A percentile compares a stretch with the other conserved stretches of the same genome.
Conservation (phyloP, 2,888 invertebrate species). For the Hypomecis punctinalis region DNA sequence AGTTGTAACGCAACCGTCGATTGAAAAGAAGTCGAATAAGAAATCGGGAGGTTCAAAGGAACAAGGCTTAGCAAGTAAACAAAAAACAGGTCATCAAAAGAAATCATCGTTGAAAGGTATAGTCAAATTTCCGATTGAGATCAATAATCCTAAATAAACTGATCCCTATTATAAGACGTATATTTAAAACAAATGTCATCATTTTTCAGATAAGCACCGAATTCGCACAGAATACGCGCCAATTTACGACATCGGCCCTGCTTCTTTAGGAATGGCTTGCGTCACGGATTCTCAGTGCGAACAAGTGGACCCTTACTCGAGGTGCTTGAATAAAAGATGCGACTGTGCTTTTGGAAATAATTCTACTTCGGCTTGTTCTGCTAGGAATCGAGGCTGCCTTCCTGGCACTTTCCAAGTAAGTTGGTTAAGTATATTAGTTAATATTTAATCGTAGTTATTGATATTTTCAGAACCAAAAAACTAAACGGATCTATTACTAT, state of each 20-base stretch:
- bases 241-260: constrained; percentile 71
- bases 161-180: neutral
- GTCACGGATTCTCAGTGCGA: constrained; percentile 91
- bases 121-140: neutral
- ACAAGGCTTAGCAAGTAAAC: constrained; percentile 57
- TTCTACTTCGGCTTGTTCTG: constrained; percentile 87
- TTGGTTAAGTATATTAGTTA: neutral
- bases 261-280: constrained; percentile 92
- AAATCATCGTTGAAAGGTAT: constrained; percentile 79
- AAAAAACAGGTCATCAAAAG: constrained; percentile 76
- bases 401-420: constrained; percentile 93
- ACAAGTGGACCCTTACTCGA: constrained; percentile 90
- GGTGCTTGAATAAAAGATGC: constrained; percentile 90
- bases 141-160: too few species aligned
- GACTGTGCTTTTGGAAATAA: constrained; percentile 88
- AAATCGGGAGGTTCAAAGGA: constrained; percentile 68
- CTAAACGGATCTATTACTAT: too few species aligned
- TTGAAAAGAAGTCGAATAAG: constrained; percentile 74
- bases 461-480: too few species aligned
- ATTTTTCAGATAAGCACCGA: constrained; percentile 73
- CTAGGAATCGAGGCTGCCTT: constrained; percentile 91
- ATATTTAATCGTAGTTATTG: too few species aligned
- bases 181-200: neutral
- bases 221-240: constrained; percentile 61
- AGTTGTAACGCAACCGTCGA: constrained; percentile 77